Evolutionary conservation across 1,140 invertebrate species (phyloP), one percentile per base, ranked within the genome.

Genomic region (Atta texana): DNA sequence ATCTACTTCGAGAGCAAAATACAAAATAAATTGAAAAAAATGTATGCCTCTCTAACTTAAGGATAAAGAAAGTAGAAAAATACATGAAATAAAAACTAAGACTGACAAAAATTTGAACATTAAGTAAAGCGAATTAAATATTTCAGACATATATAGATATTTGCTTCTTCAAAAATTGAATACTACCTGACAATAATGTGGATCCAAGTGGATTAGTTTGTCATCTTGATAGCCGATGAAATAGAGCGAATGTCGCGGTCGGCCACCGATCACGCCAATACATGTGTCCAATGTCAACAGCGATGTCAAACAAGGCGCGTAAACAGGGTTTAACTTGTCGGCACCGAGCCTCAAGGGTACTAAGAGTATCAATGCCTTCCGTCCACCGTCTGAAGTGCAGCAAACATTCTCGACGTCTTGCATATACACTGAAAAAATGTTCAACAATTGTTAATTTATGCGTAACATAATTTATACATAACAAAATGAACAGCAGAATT

Each of bases 191-290:
- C 98, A 98, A 91, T 98, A 98, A 95, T 99, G 98, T 14, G 98
- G 98, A 95, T 99, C 98, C 85, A 99, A 94, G 94, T 98, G 98
- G 91, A 99, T 98, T 64, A 99, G 94, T 94, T 98, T 98, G 92
- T 99, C 98, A 94, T 98, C 98, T 96, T 98, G 98, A 93, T 97
- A 98, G 28, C 98, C 98, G 74, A 99, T 96, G 95, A 99, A 99
- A 95, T 98, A 99, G 6, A 99, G 95, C 12, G 98, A 98, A 96
- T 99, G 98, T 92, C 98, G 98, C 3, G 98, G 98, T 91, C 97
- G 96, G 8, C 98, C 98, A 3, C 98, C 98, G 92, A 99, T 98
- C 59, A 99, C 97, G 31, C 98, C 98, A 89, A 99, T 97, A 91
- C 98, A 98, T 89, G 96, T 96, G 84, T 98, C 97, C 86, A 98